Base-by-base conservation (phyloP, 2,113 vertebrate species). In the Morone chrysops region DNA sequence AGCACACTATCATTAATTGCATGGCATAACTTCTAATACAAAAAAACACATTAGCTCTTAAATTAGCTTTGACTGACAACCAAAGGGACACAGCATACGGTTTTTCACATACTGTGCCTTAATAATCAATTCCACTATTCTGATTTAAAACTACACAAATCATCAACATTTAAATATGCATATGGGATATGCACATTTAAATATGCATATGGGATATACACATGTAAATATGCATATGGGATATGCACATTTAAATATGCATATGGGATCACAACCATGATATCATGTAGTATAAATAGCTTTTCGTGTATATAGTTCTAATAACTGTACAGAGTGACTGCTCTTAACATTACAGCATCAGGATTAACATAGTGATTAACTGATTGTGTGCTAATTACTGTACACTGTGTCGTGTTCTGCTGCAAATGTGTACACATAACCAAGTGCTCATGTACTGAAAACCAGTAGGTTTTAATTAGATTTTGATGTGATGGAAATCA, bases 331-430 rank as follows among this genome's bases (percentile, higher is more conserved):
- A 71, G 17, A 68, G 38, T 36, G 20, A 78, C 22, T 80, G 36
- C 57, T 56, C 31, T 67, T 70, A 82, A 68, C 20, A 62, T 38
- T 51, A 61, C 70, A 75, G 41, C 61, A 61, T 60, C 11, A 60
- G 66, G 68, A 88, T 86, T 79, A 73, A 43, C 45, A 69, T 43
- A 73, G n/a, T 57, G 70, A 87, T 85, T 75, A 85, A 82, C 69
- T n/a, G 75, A 86, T 65, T 79, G 22, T 67, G 60, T 76, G 20
- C 56, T 73, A 50, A 70, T 87, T 68, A 89, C 59, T 82, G 50
- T n/a, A 71, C 57, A 54, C 18, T 51, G 57, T 50, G n/a, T 38
- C 17, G 62, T 45, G 62, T 69, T 50, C 31, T 72, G 45, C 56
- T 69, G 17, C 22, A 78, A 45, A 76, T 47, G 3, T 71, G 43